Base-by-base conservation (phyloP, 2,888 invertebrate genomes). In the Gortyna flavago region DNA sequence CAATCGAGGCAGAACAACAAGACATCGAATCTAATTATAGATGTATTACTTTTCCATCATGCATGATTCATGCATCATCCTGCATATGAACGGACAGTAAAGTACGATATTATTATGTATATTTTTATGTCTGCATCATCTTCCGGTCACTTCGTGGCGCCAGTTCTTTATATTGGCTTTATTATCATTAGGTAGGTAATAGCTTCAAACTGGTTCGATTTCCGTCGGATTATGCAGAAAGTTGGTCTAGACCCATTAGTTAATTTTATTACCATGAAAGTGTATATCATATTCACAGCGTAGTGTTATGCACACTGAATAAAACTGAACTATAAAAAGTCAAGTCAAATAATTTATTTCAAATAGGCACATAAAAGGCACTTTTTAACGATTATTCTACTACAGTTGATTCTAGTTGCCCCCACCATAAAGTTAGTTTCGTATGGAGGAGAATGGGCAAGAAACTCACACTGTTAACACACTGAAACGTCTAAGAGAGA, bases 31-130 rank as follows among this genome's bases (percentile, higher is more conserved):
- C 77, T 79, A 84, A 81, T 79, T 84, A 72, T 80, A 81, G 76
- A 38, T 69, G 67, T 71, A 80, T 82, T 77, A 87, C 83, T 88
- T 87, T 88, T 86, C 79, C 79, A 77, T 81, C 32, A 57, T 93
- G 92, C 80, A 86, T 93, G 93, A 95, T 90, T 94, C 93, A 94
- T 89, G 84, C 90, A 90, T 93, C 90, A 90, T 93, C 92, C 92
- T 87, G 90, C 87, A 86, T 90, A 89, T 89, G 90, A 91, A 92
- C 92, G 89, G 85, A 90, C 90, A 86, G 88, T 89, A 89, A 91
- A 88, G 87, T 87, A 85, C 78, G 78, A 79, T 82, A 86, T 25
- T 76, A 85, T 85, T 85, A 81, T 80, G 25, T 76, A 85, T 85
- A 80, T 82, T 80, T 83, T 83, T 80, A 89, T 94, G 25, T 44